Evolutionary conservation across 2,113 vertebrate genomes (phyloP).

Genomic region (Microcebus murinus): DNA sequence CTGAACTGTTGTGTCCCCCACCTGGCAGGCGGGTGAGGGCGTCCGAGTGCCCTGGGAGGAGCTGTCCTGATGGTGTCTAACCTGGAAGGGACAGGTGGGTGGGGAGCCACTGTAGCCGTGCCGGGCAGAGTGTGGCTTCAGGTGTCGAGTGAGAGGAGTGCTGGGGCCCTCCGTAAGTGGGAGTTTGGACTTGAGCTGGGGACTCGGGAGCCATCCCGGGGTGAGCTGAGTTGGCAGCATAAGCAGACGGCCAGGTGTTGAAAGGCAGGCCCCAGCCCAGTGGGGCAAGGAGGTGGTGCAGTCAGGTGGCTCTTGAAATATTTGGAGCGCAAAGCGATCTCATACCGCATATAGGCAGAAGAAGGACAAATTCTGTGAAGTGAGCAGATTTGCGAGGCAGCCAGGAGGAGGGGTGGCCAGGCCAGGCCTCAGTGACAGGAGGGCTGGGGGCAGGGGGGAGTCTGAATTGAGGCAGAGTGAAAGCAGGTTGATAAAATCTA

Average conservation of each 20-base stretch:
- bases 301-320: neutral
- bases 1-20: rapidly evolving
- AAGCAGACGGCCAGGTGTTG: neutral
- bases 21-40: rapidly evolving
- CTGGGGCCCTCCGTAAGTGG: neutral
- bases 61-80: neutral
- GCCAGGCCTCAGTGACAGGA: neutral
- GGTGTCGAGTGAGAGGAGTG: neutral
- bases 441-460: too few relatives aligned
- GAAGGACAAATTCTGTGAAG: neutral
- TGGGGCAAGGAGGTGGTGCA: neutral
- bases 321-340: neutral
- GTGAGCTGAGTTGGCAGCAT: neutral
- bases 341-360: neutral
- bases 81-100: neutral
- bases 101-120: neutral
- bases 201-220: neutral
- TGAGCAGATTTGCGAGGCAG: neutral
- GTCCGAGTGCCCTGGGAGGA: too few relatives aligned
- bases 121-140: neutral
- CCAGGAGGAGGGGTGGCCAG: neutral
- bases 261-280: neutral
- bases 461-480: neutral
- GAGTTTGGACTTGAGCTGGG: neutral
- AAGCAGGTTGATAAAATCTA: neutral